Conservation (phyloP, 1,140 invertebrate genomes). For the Drosophila lini region DNA sequence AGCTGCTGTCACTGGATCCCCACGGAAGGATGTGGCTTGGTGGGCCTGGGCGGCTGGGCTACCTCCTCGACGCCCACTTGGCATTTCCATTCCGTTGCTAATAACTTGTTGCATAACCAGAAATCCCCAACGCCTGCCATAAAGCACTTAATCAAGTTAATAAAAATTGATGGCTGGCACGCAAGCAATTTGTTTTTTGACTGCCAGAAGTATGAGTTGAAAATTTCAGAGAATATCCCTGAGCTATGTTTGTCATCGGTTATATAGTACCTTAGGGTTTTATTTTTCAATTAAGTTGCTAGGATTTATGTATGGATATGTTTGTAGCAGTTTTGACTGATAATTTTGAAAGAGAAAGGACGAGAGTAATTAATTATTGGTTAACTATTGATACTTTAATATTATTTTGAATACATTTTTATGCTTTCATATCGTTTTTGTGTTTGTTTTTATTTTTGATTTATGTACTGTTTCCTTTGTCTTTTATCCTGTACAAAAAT, state of each 20-base stretch:
- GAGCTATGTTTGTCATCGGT: background rate
- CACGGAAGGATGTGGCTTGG: background rate
- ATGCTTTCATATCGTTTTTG: too few species aligned
- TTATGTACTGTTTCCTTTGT: too few species aligned
- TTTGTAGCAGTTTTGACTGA: background rate
- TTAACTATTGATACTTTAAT: background rate
- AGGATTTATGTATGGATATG: background rate
- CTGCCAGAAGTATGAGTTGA: background rate
- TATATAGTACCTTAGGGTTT: background rate
- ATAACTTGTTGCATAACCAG: slow-evolving; percentile 57
- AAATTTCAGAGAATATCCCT: background rate
- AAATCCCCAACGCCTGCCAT: slow-evolving; percentile 51
- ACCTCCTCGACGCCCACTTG: background rate
- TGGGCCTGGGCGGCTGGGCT: background rate
- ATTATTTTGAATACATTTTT: rapidly evolving
- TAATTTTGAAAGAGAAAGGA: background rate
- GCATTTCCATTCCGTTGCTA: slow-evolving; percentile 44
- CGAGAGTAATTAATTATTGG: background rate
- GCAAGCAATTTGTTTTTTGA: slow-evolving; percentile 50
- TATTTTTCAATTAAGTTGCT: background rate
- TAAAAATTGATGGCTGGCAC: slow-evolving; percentile 61
- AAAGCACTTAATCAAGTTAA: slow-evolving; percentile 66
- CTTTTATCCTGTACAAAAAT: too few species aligned
- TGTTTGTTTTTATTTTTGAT: too few species aligned
- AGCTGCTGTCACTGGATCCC: slow-evolving; percentile 46